phyloP scores from a whole-genome alignment of 1,140 invertebrate genomes.

The Maconellicoccus hirsutus region DNA sequence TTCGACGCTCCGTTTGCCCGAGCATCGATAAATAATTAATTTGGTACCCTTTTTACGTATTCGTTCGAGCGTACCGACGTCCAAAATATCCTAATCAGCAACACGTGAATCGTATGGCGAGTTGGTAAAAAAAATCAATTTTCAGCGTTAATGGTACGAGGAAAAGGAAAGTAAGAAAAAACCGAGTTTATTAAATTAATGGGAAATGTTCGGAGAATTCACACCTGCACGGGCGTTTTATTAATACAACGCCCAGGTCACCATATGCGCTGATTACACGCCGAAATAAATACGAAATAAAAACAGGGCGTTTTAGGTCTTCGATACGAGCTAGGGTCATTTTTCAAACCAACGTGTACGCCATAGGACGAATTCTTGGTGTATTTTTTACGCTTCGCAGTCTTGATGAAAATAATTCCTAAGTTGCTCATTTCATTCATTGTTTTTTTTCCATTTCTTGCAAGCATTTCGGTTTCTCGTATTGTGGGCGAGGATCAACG shows the following conservation, averaged over 20 bases:
- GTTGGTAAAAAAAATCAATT: neutral
- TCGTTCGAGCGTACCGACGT: neutral
- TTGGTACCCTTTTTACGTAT: neutral
- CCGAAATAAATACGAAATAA: neutral
- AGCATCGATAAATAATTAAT: neutral
- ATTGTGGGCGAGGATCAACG: neutral
- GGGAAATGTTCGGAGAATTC: constrained; percentile 18
- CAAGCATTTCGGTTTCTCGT: neutral
- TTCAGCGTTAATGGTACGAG: neutral
- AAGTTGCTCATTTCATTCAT: too few relatives aligned
- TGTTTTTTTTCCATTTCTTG: neutral
- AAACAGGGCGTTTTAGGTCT: neutral
- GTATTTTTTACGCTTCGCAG: neutral
- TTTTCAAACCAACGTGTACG: neutral
- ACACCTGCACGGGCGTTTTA: constrained; percentile 17
- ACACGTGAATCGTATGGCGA: neutral
- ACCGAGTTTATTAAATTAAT: constrained; percentile 17
- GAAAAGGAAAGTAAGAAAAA: constrained; percentile 3
- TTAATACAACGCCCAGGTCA: constrained; percentile 14
- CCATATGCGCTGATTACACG: constrained; percentile 12
- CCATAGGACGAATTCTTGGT: too few relatives aligned
- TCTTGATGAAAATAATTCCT: neutral
- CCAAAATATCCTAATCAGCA: neutral
- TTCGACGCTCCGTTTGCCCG: too few relatives aligned
- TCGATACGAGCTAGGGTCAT: neutral